Evolutionary conservation across 2,888 invertebrate species (phyloP).

Genomic region (Caenorhabditis sp.): DNA sequence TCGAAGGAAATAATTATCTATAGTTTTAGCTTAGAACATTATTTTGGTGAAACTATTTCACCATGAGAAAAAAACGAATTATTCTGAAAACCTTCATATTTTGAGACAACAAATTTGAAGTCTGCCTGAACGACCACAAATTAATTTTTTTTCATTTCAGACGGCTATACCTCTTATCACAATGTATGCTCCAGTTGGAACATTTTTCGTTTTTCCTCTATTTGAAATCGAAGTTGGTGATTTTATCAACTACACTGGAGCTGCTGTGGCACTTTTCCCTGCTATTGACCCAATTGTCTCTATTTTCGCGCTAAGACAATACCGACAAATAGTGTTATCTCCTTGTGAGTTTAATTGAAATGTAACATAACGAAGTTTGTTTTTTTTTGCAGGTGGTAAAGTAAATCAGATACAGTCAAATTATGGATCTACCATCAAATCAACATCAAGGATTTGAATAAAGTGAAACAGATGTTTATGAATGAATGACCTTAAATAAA

Average conservation of each 20-base stretch:
- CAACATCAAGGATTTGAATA: not conserved
- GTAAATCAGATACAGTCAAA: too few relatives aligned
- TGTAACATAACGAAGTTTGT: too few relatives aligned
- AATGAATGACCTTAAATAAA: not conserved
- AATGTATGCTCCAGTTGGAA: constrained; percentile 25
- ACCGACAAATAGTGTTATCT: not conserved
- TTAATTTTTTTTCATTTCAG: too few relatives aligned
- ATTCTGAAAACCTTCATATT: too few relatives aligned
- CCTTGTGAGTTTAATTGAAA: not conserved
- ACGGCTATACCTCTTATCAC: constrained; percentile 15
- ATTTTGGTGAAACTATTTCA: too few relatives aligned
- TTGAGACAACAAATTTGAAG: too few relatives aligned
- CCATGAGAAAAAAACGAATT: too few relatives aligned
- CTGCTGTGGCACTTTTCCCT: constrained; percentile 17
- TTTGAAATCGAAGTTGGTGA: constrained; percentile 22
- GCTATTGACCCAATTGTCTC: constrained; percentile 23
- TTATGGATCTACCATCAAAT: not conserved
- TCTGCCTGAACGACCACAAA: too few relatives aligned
- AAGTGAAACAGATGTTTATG: too few relatives aligned
- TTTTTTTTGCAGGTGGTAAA: too few relatives aligned
- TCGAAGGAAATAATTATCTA: too few relatives aligned
- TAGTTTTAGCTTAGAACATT: too few relatives aligned
- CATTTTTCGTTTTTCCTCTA: constrained; percentile 13
- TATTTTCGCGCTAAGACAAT: constrained; percentile 18
- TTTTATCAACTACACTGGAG: constrained; percentile 17